Evolutionary conservation across 2,888 invertebrate species (phyloP), one percentile per base, ranked within the genome.

Genomic region (Drosophila fungiperda): DNA sequence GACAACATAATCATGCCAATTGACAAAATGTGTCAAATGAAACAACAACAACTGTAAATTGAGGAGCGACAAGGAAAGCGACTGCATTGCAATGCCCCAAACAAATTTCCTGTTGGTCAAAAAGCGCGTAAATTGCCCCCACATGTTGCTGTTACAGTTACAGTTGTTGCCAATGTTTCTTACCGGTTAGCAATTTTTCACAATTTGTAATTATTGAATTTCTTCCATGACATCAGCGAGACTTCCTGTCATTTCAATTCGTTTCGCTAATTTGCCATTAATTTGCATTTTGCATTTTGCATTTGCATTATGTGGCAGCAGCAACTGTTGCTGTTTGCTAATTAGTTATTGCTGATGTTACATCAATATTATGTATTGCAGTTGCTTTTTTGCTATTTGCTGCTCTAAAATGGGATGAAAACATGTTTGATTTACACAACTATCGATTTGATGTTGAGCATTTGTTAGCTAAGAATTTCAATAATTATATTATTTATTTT

Each of bases 1-100:
- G 78, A 87, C 85, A 83, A 82, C 85, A 87, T 84, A 84, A 87
- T 83, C 82, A 84, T 66, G 79, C 73, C 85, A 83, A 87, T 84
- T 87, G 83, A 82, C 87, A 76, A 79, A 80, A 79, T 79, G 69
- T 80, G 78, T 79, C 78, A 80, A 80, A 66, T 59, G 68, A 60
- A 68, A 12, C 50, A 59, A 33, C 58, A 65, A 33, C 58, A 65
- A 49, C 48, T 49, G 0, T 17, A 63, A 15, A 68, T 55, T 53
- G 35, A 50, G 17, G 29, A 29, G 40, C 48, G 29, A 64, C 53
- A 72, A 62, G 68, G 72, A 83, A 73, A 80, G 68, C 63, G 35
- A 61, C 68, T 57, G 63, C 61, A 68, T 61, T 81, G 73, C 71
- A 68, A 53, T 57, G 33, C 65, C 50, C 66, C 69, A 68, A 86